Conservation (phyloP, 1,140 invertebrate genomes). For the Gryon sp. region DNA sequence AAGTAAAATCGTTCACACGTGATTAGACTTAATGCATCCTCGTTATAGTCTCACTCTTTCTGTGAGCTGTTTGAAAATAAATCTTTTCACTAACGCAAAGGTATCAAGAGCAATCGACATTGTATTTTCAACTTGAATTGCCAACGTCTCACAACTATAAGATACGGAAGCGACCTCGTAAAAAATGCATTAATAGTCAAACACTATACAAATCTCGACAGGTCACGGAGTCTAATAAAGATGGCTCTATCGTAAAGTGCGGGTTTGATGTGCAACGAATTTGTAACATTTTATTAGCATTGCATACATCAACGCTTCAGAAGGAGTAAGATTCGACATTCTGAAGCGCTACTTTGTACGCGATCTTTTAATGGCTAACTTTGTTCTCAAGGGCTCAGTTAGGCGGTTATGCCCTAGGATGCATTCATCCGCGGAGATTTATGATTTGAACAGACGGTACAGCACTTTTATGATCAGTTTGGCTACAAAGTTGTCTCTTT, state of each 20-base stretch:
- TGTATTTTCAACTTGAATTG: constrained; percentile 44
- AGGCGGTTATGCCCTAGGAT: constrained; percentile 63
- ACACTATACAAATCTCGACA: constrained; percentile 46
- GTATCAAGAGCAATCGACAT: constrained; percentile 24
- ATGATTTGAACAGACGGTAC: constrained; percentile 64
- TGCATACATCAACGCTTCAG: constrained; percentile 54
- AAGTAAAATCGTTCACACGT: constrained; percentile 40
- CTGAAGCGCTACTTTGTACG: constrained; percentile 70
- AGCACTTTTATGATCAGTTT: constrained; percentile 76
- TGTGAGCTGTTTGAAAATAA: constrained; percentile 32
- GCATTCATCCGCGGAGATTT: constrained; percentile 65
- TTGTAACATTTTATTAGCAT: constrained; percentile 77
- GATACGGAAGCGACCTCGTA: constrained; percentile 48
- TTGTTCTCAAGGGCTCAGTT: constrained; percentile 70
- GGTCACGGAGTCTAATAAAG: constrained; percentile 68
- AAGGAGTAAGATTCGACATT: constrained; percentile 42
- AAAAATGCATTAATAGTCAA: constrained; percentile 59
- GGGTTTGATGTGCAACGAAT: constrained; percentile 73
- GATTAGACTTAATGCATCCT: constrained; percentile 26
- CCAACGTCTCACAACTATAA: constrained; percentile 52
- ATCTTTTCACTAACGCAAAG: constrained; percentile 8
- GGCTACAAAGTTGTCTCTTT: constrained; percentile 74
- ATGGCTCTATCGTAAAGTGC: constrained; percentile 69
- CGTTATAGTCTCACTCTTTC: too few relatives aligned
- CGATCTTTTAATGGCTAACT: constrained; percentile 72